Base-by-base conservation (phyloP, 2,797 vertebrate species). In the Momotus momota region DNA sequence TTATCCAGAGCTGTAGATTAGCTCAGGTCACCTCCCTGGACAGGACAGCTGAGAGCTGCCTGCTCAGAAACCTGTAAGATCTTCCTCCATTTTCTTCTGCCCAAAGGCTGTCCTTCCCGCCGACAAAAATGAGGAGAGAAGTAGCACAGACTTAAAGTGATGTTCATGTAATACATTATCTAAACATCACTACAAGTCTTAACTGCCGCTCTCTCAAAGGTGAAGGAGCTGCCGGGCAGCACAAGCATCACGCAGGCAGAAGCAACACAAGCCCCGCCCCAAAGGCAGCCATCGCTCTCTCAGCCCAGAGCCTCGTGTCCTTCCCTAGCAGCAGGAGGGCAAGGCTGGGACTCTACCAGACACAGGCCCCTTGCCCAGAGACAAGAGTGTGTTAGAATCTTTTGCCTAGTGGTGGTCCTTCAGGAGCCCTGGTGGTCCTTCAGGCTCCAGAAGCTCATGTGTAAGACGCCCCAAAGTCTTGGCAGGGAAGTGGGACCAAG, bases 131-230 rank as follows among this genome's bases (percentile, higher is more conserved):
- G 97, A 97, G 98, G 98, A 97, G 96, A 98, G 99, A 99, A 98
- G 98, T 98, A 99, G 99, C 99, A 99, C 99, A 99, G 99, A 99
- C 99, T 99, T 99, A 99, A 99, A 99, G 99, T 99, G 99, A 99
- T 99, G 99, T 99, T 99, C 99, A 99, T 99, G 98, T 98, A 98
- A 98, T 98, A 98, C 98, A 98, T 98, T 98, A 98, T 98, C 99
- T 99, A 99, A 99, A 99, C 99, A 99, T 99, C 99, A 99, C 99
- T 99, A 99, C 99, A 99, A 99, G 99, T 99, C 99, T 99, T 99
- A 99, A 99, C 99, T 96, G 98, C 98, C 97, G 98, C 99, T 98
- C 97, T 97, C 98, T 97, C 98, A 91, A 75, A 94, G 97, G 91
- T 3, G 35, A 91, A 93, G 97, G 95, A 92, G 86, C 88, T 90